Percentiles rank a stretch among this genome's conserved stretches.
Evolutionary conservation across 2,113 vertebrate genomes (phyloP).

Genomic region (Ceyx melanurus): DNA sequence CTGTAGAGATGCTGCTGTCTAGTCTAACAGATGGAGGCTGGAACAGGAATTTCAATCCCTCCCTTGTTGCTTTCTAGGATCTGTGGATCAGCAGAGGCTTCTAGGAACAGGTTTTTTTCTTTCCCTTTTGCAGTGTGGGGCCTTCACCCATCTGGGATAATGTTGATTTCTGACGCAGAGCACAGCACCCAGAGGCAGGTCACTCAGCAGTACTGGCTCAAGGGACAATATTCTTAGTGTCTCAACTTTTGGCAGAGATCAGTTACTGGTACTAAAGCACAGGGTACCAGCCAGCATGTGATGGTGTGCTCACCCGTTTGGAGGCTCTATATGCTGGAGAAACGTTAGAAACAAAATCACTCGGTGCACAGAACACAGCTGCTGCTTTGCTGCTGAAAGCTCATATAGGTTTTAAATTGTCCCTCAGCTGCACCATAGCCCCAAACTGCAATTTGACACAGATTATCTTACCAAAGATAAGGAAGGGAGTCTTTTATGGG

Average conservation of each 20-base stretch:
- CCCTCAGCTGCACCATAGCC: background rate
- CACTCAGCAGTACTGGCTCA: background rate
- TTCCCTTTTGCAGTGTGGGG: background rate
- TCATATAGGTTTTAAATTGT: background rate
- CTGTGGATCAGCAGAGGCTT: background rate
- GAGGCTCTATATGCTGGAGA: background rate
- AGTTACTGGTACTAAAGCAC: background rate
- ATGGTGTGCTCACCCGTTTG: background rate
- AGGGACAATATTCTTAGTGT: background rate
- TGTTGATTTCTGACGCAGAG: background rate
- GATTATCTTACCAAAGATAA: background rate
- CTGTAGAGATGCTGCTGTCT: background rate
- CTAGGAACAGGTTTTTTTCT: background rate
- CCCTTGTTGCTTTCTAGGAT: background rate
- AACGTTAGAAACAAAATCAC: background rate
- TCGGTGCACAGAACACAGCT: background rate
- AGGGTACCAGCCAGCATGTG: fast-evolving
- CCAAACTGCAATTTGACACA: background rate
- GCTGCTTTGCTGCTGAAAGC: background rate
- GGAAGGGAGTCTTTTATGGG: background rate
- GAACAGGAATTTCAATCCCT: background rate
- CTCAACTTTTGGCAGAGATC: background rate
- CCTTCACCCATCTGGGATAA: background rate
- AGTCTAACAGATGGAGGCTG: background rate
- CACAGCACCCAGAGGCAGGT: background rate